Percentiles rank a stretch among this genome's conserved stretches.
These are phyloP conservation scores for Melospiza georgiana DNA, from an alignment of 2,113 vertebrate species.

Conservation along the genomic window DNA sequence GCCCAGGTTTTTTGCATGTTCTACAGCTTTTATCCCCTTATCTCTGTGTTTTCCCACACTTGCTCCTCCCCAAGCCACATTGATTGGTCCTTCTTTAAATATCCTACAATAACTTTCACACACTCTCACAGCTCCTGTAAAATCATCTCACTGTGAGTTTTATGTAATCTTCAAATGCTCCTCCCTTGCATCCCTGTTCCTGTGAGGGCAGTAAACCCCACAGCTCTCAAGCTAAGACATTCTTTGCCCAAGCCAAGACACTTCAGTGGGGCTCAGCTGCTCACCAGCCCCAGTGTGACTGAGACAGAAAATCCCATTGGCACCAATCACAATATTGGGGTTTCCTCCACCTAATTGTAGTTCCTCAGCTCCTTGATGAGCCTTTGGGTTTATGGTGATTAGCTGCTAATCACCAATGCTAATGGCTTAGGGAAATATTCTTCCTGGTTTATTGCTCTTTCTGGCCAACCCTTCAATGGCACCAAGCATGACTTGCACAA, in stretches of 20 bases:
- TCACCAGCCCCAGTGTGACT: background rate
- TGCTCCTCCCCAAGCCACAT: background rate
- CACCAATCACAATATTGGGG: rapidly evolving
- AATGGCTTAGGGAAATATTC: background rate
- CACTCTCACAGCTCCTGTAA: background rate
- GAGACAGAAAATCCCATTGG: background rate
- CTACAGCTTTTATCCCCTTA: background rate
- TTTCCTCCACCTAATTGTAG: background rate
- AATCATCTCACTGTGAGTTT: background rate
- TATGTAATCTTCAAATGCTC: background rate
- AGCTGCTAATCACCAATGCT: background rate
- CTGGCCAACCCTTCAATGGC: background rate
- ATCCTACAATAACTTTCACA: background rate
- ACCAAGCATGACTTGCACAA: background rate
- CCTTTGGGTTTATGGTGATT: background rate
- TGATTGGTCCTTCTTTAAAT: background rate
- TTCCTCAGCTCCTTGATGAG: background rate
- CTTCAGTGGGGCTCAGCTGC: background rate
- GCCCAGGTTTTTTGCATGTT: background rate
- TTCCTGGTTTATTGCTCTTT: background rate
- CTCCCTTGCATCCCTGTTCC: background rate
- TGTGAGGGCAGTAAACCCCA: background rate
- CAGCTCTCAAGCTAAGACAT: background rate
- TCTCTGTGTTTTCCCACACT: background rate
- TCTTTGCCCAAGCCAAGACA: background rate